These are phyloP conservation scores for Sphyrna mokarran DNA, from an alignment of 2,113 vertebrate genomes.

Conservation along the genomic window DNA sequence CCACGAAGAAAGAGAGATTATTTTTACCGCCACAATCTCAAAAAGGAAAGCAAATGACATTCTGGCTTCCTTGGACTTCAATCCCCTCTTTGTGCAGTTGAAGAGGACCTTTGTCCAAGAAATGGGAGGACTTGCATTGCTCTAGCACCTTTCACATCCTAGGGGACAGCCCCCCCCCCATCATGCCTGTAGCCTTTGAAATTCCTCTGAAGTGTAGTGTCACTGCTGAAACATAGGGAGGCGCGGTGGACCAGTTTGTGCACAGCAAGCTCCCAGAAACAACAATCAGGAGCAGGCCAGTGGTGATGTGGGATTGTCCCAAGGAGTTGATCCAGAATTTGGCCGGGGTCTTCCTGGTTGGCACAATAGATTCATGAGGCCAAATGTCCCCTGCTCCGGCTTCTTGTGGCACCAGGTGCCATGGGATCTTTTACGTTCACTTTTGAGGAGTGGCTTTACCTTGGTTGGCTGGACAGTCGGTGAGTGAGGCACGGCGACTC, in stretches of 20 bases:
- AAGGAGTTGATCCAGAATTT: not conserved
- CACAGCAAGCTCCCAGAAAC: not conserved
- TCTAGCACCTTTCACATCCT: not conserved
- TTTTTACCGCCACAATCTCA: no score
- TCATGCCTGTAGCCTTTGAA: not conserved
- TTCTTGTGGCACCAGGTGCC: not conserved
- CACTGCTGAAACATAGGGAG: not conserved
- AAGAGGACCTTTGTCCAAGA: not conserved
- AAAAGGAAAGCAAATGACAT: not conserved
- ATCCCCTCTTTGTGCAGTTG: not conserved
- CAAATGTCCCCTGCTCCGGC: no score
- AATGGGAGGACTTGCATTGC: not conserved
- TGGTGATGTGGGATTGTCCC: not conserved
- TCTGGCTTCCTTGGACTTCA: not conserved
- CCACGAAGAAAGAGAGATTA: not conserved
- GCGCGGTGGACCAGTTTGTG: no score
- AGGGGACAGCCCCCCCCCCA: not conserved
- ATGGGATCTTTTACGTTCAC: not conserved
- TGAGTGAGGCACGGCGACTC: no score
- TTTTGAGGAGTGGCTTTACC: no score
- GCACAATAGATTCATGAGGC: no score
- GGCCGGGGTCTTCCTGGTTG: no score
- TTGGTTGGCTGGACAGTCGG: no score
- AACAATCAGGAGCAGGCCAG: not conserved
- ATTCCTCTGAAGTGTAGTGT: not conserved